A percentile compares a stretch with the other conserved stretches of the same genome.
These are phyloP conservation scores for Acanthornis magna DNA, from an alignment of 2,797 vertebrate genomes.

Conservation along the genomic window DNA sequence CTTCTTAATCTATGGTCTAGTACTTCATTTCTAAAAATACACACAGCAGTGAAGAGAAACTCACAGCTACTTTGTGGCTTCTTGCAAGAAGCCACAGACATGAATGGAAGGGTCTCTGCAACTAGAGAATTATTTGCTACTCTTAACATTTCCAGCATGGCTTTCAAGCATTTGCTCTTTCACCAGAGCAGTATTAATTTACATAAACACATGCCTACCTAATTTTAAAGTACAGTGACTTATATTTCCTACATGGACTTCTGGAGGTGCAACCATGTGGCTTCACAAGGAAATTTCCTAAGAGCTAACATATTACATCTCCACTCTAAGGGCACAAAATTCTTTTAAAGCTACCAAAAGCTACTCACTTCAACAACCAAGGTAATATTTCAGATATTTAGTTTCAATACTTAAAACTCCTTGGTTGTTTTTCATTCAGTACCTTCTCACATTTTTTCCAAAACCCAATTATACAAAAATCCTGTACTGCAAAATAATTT, in stretches of 20 bases:
- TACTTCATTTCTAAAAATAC: slow-evolving; percentile 56
- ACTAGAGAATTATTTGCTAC: slow-evolving; percentile 25
- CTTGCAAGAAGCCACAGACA: slow-evolving; percentile 36
- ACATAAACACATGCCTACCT: background rate
- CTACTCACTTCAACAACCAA: background rate
- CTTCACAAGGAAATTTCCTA: background rate
- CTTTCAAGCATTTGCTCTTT: background rate
- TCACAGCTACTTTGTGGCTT: slow-evolving; percentile 48
- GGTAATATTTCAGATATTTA: background rate
- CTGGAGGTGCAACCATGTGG: background rate
- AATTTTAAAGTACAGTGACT: background rate
- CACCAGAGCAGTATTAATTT: background rate
- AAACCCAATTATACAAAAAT: background rate
- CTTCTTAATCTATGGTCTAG: background rate
- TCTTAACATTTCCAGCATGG: background rate
- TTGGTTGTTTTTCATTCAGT: background rate
- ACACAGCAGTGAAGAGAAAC: slow-evolving; percentile 14
- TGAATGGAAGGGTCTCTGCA: slow-evolving; percentile 33
- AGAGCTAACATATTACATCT: background rate
- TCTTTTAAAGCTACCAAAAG: background rate
- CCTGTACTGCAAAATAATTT: background rate
- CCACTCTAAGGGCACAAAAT: background rate
- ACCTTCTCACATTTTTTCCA: background rate
- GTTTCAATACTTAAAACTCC: background rate
- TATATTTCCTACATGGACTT: background rate